Base-by-base conservation (phyloP, 2,113 vertebrate genomes). In the Irena cyanogastra region DNA sequence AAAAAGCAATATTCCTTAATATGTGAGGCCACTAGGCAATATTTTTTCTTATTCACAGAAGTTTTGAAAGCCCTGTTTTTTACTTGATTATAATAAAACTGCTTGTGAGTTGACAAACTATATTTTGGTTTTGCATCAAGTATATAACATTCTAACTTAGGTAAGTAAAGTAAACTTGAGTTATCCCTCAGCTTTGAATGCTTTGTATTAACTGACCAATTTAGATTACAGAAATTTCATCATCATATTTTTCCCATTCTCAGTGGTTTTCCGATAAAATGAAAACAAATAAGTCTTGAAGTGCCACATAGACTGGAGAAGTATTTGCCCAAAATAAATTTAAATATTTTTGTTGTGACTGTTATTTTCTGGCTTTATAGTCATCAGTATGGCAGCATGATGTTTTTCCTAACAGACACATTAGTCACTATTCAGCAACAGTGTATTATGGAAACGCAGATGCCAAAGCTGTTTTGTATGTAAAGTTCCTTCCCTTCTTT, bases 11-110 rank as follows among this genome's bases (percentile, higher is more conserved):
- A 24, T 82, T 87, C 56, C 72, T 93, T 96, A 79, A 50, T 92
- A 71, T 54, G 22, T 81, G 76, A 95, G 84, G 76, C 60, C 54
- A 57, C 75, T 70, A 95, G 82, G 96, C 53, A 96, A 88, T 92
- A 84, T 52, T 76, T 61, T 44, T 88, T 93, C 94, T 72, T 93
- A 69, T 91, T 92, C 70, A 83, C 41, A 70, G 66, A 21, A 80
- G 45, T 95, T 97, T 97, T 92, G 90, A 96, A 63, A 94, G 59
- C 45, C 47, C 19, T 30, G 10, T 28, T 89, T 96, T 97, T 89
- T 30, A 37, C 53, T 84, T 85, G 82, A 77, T 96, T 92, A 49
- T 94, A 95, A 97, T 83, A 83, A 96, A 97, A 97, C 84, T 79
- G 53, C 70, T 93, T 83, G 44, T 78, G 35, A 89, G 79, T 95